A percentile compares a stretch with the other conserved stretches of the same genome.
Evolutionary conservation across 2,888 invertebrate species (phyloP).

Genomic region (Alentia gelatinosa): DNA sequence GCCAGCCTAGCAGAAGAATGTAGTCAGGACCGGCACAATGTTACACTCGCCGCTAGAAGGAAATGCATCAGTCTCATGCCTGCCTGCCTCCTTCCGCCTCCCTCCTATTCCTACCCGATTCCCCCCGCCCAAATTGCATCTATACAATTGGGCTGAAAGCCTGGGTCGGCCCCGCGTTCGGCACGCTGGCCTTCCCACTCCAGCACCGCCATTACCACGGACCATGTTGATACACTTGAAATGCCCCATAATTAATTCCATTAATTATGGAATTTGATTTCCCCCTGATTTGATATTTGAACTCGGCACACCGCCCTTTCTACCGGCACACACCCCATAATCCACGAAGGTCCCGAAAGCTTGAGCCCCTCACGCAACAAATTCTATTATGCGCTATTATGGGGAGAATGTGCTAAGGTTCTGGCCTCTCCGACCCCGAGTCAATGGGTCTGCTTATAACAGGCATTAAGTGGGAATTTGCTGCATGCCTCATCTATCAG

Average conservation of each 20-base stretch:
- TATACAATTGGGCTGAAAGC: slow-evolving; percentile 47
- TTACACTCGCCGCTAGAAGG: slow-evolving; percentile 28
- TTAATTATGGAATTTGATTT: slow-evolving; percentile 53
- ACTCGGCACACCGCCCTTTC: not conserved
- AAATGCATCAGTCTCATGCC: slow-evolving; percentile 52
- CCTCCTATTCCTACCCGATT: not conserved
- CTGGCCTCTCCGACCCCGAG: not conserved
- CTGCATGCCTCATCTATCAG: slow-evolving; percentile 53
- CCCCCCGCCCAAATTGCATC: slow-evolving; percentile 39
- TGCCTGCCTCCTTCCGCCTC: slow-evolving; percentile 45
- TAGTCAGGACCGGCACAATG: slow-evolving; percentile 45
- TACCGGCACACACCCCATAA: not conserved
- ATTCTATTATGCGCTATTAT: slow-evolving; percentile 1
- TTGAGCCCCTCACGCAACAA: not conserved
- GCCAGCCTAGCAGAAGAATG: slow-evolving; percentile 48
- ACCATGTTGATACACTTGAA: slow-evolving; percentile 30
- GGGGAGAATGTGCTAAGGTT: not conserved
- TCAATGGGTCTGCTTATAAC: slow-evolving; percentile 48
- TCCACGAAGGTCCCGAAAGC: not conserved
- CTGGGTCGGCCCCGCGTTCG: not conserved
- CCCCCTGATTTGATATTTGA: slow-evolving; percentile 40
- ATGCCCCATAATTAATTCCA: slow-evolving; percentile 48
- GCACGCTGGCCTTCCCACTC: not conserved
- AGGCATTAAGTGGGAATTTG: slow-evolving; percentile 50
- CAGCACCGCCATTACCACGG: not conserved